Evolutionary conservation across 2,797 vertebrate genomes (phyloP), one percentile per base, ranked within the genome.

Genomic region (Acanthis flammea): DNA sequence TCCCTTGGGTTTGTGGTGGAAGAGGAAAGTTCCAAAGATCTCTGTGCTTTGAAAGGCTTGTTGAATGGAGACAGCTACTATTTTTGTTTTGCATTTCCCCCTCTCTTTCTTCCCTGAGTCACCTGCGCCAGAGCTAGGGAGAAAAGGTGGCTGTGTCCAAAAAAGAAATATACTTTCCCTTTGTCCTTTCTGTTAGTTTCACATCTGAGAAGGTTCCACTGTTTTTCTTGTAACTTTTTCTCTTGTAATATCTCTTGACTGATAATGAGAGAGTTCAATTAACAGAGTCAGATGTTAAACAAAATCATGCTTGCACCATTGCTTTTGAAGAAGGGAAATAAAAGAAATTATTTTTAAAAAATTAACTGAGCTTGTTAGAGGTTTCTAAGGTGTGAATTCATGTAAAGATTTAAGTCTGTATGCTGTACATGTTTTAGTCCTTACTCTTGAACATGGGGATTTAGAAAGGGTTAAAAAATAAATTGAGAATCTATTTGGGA

Each of bases 1-100:
- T 66, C 37, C 14, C 22, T 1, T 0, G 1, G 15, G 8, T 10
- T 19, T 25, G 0, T 10, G 17, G 9, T 58, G 19, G 35, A 67
- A 57, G 48, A n/a, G 2, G 4, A 42, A 45, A 24, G 7, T 67
- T 62, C 18, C 10, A 6, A 66, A 60, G n/a, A 45, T 31, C 17
- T 0, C 0, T 30, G 16, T 73, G 16, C 42, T 82, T 28, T 72
- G 31, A 70, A 80, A 77, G n/a, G 15, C 51, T 55, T 47, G 3
- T 50, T 86, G 37, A 45, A 44, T 30, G 44, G 17, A 44, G 19
- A 55, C 22, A 12, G 12, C 10, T 76, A 5, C 9, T 41, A 7
- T 19, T 76, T 63, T 53, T 54, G 19, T 37, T n/a, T 67, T 31
- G 0, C 33, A 8, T 28, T 54, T 65, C 21, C 21, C 13, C 6